A percentile compares a stretch with the other conserved stretches of the same genome.
Conservation (phyloP, 2,888 invertebrate species). For the Apomyelois bistriatella region DNA sequence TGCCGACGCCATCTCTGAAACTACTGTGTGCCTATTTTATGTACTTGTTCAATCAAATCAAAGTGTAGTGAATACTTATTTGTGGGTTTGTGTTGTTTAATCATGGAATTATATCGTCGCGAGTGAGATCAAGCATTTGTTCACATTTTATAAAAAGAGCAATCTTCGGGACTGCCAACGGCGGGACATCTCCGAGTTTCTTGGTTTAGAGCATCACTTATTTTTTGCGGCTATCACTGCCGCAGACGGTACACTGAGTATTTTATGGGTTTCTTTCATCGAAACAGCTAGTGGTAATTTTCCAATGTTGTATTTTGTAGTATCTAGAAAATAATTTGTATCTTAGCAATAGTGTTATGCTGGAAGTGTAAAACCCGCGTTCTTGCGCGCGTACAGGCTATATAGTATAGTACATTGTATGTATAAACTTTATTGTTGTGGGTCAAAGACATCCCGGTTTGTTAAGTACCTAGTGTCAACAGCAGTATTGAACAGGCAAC, state of each 20-base stretch:
- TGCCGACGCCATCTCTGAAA: slow-evolving; percentile 79
- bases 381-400: slow-evolving; percentile 62
- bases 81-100: slow-evolving; percentile 53
- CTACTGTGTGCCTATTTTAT: slow-evolving; percentile 67
- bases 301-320: slow-evolving; percentile 32
- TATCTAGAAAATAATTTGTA: slow-evolving; percentile 24
- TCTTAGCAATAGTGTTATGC: slow-evolving; percentile 48
- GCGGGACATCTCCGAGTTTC: slow-evolving; percentile 69
- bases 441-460: slow-evolving; percentile 70
- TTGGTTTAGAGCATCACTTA: slow-evolving; percentile 71
- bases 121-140: slow-evolving; percentile 52
- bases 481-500: slow-evolving; percentile 50
- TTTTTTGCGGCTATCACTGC: slow-evolving; percentile 70
- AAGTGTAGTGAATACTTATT: slow-evolving; percentile 56
- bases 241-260: slow-evolving; percentile 46
- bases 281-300: slow-evolving; percentile 60
- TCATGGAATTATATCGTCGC: slow-evolving; percentile 55
- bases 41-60: slow-evolving; percentile 44
- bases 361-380: slow-evolving; percentile 48
- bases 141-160: slow-evolving; percentile 44
- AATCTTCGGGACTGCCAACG: slow-evolving; percentile 44
- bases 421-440: slow-evolving; percentile 71
- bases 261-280: slow-evolving; percentile 60
- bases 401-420: slow-evolving; percentile 48
- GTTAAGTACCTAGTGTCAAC: slow-evolving; percentile 53